These are phyloP conservation scores for Anabacerthia variegaticeps DNA, from an alignment of 2,797 vertebrate species.

Conservation along the genomic window DNA sequence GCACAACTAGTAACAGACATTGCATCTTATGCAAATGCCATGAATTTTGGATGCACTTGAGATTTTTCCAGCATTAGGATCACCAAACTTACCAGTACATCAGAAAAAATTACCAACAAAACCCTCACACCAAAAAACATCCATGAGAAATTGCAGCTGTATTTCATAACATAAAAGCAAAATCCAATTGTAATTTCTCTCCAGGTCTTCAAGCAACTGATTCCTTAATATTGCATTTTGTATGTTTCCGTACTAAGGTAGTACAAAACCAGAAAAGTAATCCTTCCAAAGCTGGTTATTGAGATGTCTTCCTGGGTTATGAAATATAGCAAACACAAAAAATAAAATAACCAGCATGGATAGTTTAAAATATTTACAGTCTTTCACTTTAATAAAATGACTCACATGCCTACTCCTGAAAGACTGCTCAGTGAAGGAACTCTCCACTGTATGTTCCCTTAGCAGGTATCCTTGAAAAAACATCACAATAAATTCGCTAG, in stretches of 20 bases:
- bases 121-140: neutral
- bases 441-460: neutral
- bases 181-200: neutral
- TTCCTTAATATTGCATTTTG: neutral
- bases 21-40: neutral
- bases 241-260: neutral
- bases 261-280: neutral
- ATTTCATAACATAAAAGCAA: neutral
- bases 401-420: neutral
- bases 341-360: neutral
- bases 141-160: neutral
- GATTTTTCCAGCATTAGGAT: neutral
- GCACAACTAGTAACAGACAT: neutral
- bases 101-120: neutral
- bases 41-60: neutral
- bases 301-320: neutral
- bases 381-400: neutral
- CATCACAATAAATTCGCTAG: neutral
- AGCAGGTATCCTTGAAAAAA: neutral
- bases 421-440: neutral
- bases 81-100: neutral
- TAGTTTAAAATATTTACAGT: neutral
- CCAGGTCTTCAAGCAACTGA: neutral
- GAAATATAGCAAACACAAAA: neutral
- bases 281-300: neutral